Evolutionary conservation across 2,888 invertebrate genomes (phyloP), one percentile per base, ranked within the genome.

Genomic region (Cepaea hortensis): DNA sequence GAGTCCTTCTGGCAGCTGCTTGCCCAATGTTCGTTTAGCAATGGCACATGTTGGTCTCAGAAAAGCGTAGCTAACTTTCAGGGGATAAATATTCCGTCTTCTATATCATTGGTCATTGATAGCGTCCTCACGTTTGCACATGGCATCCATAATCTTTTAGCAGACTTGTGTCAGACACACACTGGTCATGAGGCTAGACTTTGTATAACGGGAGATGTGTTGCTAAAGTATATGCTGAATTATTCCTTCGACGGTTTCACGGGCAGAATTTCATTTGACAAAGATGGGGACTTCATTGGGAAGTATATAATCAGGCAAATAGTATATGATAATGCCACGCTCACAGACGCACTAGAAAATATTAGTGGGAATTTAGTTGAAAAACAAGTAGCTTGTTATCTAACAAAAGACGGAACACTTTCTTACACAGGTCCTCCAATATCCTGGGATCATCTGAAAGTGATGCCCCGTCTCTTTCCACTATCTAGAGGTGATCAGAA

Each of bases 91-190:
- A 18, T 82, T 15, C 65, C 81, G 61, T 23, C 85, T 7, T 55
- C 85, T n/a, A 86, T 86, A 20, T 81, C 87, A 20, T 62, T 80
- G 0, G 88, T 91, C 6, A 91, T 92, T 55, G 92, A 93, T 83
- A 88, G 91, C 13, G 91, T 92, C 0, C 87, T 88, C 48, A 89
- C 91, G 20, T 91, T 91, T 83, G 92, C 91, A 0, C 76, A 89
- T 35, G 92, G 91, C 6, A 65, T 92, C 5, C 88, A 91, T 72
- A 80, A 87, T 13, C 80, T 92, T 11, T 84, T 92, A 9, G 18
- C 62, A n/a, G 86, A 89, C 13, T 68, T 85, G 50, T 92, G 92
- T 81, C 88, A 89, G 1, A 77, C 50, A 6, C 77, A 76, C 3
- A 15, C 11, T 2, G 81, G 77, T 15, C 50, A 75, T 5, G 68